Base-by-base conservation (phyloP, 30 jellyfish, hydroid and myxozoan genomes). In the Chironex yamaguchii region DNA sequence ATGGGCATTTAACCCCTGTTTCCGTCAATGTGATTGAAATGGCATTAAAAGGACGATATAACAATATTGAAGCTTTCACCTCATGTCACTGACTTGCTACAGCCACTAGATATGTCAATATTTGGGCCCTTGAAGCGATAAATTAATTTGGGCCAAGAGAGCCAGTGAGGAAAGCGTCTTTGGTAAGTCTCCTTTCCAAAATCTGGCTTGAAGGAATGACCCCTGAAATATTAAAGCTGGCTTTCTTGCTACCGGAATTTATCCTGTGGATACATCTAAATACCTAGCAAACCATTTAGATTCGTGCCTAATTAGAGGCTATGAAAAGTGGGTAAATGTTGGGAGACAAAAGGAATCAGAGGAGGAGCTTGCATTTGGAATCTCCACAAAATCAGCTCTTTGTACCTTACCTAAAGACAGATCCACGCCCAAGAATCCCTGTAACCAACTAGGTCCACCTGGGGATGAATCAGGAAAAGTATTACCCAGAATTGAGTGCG, bases 1-100 rank as follows among this genome's bases (percentile, higher is more conserved):
- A 70, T 34, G 93, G 91, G 25, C 93, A 82, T 30, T 82, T 82
- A 3, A 50, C 91, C 0, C 91, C 65, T 52, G 90, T 81, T 13
- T 63, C 89, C 0, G 28, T 71, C 9, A 35, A 68, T 67, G 29
- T 67, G 20, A 80, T 80, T 9, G 89, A 80, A 22, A 52, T 17
- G 33, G 84, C 90, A 1, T 24, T 33, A 25, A 21, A 11, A 27
- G n/a, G 93, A 82, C 25, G 82, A 48, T 14, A 35, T 69, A 14
- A 32, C 86, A 11, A 32, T 81, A 14, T 49, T 81, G 20, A 81
- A 81, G 36, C 76, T 80, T n/a, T 67, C 87, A n/a, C 90, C 82
- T 4, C 90, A 67, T 52, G 58, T 66, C 0, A 66, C 85, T 14
- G 85, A 0, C 36, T 21, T 12, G 68, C 66, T 82, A 26, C 93